Evolutionary conservation across 2,888 invertebrate genomes (phyloP).

Genomic region (Baccha elongata): DNA sequence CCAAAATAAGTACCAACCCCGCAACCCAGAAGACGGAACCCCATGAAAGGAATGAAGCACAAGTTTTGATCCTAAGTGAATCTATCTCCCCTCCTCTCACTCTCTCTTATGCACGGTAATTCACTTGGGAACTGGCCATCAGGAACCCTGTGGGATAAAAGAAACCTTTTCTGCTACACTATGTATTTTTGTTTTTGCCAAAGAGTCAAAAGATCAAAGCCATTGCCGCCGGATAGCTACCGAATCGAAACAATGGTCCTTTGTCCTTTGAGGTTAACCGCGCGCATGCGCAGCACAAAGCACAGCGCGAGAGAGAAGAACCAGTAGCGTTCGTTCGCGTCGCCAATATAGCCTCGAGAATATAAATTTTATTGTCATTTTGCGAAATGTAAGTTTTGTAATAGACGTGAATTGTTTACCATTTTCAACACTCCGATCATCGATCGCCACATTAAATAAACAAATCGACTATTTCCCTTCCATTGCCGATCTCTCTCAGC

Average conservation of each 20-base stretch:
- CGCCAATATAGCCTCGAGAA: constrained; percentile 58
- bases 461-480: constrained; percentile 32
- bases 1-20: constrained; percentile 12
- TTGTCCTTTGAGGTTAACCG: constrained; percentile 72
- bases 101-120: constrained; percentile 4
- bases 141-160: constrained; percentile 47
- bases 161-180: constrained; percentile 57
- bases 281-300: constrained; percentile 11
- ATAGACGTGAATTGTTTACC: constrained; percentile 72
- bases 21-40: too few species aligned
- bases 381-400: constrained; percentile 66
- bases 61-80: constrained; percentile 27
- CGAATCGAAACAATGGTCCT: constrained; percentile 73
- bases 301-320: constrained; percentile 22
- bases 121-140: constrained; percentile 56
- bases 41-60: constrained; percentile 53
- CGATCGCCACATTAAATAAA: constrained; percentile 46
- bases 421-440: constrained; percentile 29
- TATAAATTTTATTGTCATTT: constrained; percentile 73
- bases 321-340: constrained; percentile 62
- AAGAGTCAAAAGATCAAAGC: constrained; percentile 65
- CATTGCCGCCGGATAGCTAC: constrained; percentile 61
- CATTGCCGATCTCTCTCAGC: neutral
- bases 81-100: constrained; percentile 6
- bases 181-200: constrained; percentile 63